Conservation (phyloP, 2,888 invertebrate genomes). For the Thalpophila matura region DNA sequence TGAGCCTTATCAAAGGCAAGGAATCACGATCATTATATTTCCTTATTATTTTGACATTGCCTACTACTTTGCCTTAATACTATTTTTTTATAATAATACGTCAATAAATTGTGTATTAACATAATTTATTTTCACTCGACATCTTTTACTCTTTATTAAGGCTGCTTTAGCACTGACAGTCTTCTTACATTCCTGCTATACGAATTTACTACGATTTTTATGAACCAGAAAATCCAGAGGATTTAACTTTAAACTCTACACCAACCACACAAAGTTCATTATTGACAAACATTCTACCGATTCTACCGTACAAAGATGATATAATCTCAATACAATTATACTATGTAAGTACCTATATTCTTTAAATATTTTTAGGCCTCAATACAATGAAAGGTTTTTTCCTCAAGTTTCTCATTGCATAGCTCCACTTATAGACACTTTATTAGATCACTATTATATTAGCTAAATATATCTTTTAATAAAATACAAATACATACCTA, state of each 20-base stretch:
- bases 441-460: neutral
- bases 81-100: too few species aligned
- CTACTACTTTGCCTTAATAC: too few species aligned
- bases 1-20: too few species aligned
- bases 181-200: constrained; percentile 19
- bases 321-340: constrained; percentile 1
- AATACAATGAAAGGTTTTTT: neutral
- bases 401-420: neutral
- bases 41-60: too few species aligned
- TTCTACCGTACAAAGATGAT: neutral
- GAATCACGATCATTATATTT: too few species aligned
- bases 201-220: constrained; percentile 4
- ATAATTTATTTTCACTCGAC: too few species aligned
- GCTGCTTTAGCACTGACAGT: constrained; percentile 17
- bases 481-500: neutral
- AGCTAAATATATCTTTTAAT: constrained; percentile 9
- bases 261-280: constrained; percentile 15
- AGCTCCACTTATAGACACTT: constrained; percentile 2
- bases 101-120: too few species aligned
- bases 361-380: neutral
- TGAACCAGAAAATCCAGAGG: neutral
- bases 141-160: neutral
- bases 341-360: too few species aligned
- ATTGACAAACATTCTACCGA: neutral
- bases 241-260: constrained; percentile 23